Base-by-base conservation (phyloP, 2,797 vertebrate species). In the Pampus argenteus region DNA sequence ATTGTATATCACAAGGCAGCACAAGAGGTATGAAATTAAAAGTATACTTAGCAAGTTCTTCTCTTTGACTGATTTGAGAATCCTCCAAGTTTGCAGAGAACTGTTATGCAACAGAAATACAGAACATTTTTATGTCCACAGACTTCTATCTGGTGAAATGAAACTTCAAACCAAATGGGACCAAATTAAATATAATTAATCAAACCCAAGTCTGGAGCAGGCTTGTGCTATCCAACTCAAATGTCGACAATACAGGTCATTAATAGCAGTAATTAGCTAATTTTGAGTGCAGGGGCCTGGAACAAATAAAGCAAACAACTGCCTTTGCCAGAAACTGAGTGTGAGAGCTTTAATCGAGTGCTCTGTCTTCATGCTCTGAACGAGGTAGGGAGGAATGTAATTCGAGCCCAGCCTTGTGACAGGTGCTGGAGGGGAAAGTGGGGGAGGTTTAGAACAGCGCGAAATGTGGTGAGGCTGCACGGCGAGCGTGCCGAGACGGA, bases 361-460 rank as follows among this genome's bases (percentile, higher is more conserved):
- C 25, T 64, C 42, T 50, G 65, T 54, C 73, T 75, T 76, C 31
- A 42, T 83, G 79, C 66, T 66, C 52, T 36, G 61, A 71, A 68
- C 68, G 25, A 25, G 71, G 64, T 59, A 40, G 59, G 64, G 58
- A 55, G 29, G 62, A 76, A 87, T 64, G 91, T 92, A 91, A 94
- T 87, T 81, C 17, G 79, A 94, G 87, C 84, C 82, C 81, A 56
- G 79, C 61, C 71, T 74, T 74, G 80, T 84, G 88, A 85, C 93
- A 93, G 93, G 90, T 94, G 91, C 88, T 88, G 74, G 26, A 83
- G 78, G 83, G 78, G 76, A 66, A 47, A 72, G 81, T 52, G 75
- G 73, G 50, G 70, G 80, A 58, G 84, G 78, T 67, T 75, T 25
- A 77, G 80, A 76, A 85, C 73, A 83, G 38, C 9, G 9, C 14